Percentiles rank a stretch among this genome's conserved stretches.
Conservation (phyloP, 2,113 vertebrate species). For the Aleadryas rufinucha region DNA sequence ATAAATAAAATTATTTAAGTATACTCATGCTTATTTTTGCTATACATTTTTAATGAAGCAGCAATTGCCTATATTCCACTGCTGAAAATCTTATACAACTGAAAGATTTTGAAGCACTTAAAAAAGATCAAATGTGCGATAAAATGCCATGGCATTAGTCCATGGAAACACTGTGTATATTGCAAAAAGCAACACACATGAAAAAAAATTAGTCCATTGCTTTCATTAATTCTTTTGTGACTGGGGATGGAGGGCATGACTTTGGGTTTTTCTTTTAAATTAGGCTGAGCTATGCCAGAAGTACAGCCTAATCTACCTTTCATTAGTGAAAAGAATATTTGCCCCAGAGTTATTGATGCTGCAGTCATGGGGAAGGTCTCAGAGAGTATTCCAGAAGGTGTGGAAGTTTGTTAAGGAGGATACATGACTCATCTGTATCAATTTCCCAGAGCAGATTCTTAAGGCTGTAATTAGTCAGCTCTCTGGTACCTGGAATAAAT, state of each 20-base stretch:
- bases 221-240: background rate
- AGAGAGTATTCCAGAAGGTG: background rate
- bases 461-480: background rate
- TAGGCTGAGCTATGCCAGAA: background rate
- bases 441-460: background rate
- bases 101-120: constrained; percentile 25
- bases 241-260: background rate
- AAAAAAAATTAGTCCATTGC: background rate
- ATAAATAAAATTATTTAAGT: background rate
- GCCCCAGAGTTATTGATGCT: background rate
- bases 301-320: background rate
- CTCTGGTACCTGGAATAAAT: background rate
- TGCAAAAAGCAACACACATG: background rate
- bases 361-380: background rate
- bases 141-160: constrained; percentile 29
- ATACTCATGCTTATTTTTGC: background rate
- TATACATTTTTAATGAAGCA: background rate
- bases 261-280: background rate
- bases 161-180: background rate
- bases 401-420: background rate
- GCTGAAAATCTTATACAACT: constrained; percentile 27
- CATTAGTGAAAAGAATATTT: background rate
- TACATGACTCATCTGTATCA: background rate
- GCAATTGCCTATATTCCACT: background rate
- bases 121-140: constrained; percentile 21